Conservation (phyloP, 2,113 vertebrate genomes). For the Urocitellus parryii region DNA sequence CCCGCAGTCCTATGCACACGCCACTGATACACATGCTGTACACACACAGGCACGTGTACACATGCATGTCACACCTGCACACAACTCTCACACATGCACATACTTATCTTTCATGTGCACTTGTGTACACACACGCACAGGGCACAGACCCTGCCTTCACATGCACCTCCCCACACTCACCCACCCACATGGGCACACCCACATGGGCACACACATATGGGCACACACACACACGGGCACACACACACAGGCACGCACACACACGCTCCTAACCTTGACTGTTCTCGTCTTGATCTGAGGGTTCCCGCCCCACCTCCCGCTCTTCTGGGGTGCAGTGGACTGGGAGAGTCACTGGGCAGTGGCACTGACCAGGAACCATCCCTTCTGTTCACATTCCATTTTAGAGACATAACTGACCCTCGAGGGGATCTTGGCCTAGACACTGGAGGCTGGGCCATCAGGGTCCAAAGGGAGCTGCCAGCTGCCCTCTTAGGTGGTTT, state of each 20-base stretch:
- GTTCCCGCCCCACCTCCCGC: too few relatives aligned
- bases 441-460: background rate
- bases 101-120: background rate
- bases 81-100: too few relatives aligned
- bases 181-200: too few relatives aligned
- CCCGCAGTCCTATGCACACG: background rate
- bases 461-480: background rate
- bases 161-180: too few relatives aligned
- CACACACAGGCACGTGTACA: background rate
- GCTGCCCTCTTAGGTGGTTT: background rate
- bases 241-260: too few relatives aligned
- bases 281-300: rapidly evolving
- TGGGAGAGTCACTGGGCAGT: background rate
- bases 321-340: background rate
- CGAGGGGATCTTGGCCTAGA: rapidly evolving
- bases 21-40: background rate
- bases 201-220: too few relatives aligned
- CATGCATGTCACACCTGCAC: too few relatives aligned
- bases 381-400: background rate
- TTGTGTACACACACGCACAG: background rate
- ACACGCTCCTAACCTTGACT: background rate
- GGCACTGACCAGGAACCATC: background rate
- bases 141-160: too few relatives aligned
- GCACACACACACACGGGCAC: too few relatives aligned
- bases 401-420: background rate